Evolutionary conservation across 2,113 vertebrate genomes (phyloP).

Genomic region (Odontesthes bonariensis): DNA sequence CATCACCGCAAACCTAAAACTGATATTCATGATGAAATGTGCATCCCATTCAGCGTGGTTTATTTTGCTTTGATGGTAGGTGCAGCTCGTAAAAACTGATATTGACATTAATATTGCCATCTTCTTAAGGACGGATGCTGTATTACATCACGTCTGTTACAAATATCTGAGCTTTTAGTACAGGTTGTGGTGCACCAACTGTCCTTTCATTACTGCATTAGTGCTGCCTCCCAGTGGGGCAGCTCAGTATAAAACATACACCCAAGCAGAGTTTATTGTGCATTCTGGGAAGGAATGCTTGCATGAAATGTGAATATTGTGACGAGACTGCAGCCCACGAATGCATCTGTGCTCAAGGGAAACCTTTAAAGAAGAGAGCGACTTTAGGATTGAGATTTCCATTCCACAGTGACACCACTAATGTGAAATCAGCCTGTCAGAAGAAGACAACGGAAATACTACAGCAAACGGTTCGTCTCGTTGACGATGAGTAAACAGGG

Average conservation of each 20-base stretch:
- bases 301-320: too few species aligned
- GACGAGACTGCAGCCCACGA: too few species aligned
- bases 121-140: not conserved
- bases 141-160: not conserved
- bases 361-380: too few species aligned
- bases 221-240: slow-evolving; percentile 68
- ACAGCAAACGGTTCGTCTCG: not conserved
- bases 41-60: not conserved
- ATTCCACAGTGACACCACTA: not conserved
- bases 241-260: not conserved
- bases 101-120: not conserved
- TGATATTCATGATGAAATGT: not conserved
- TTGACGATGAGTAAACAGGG: too few species aligned
- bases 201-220: slow-evolving; percentile 20
- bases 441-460: not conserved
- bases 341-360: too few species aligned
- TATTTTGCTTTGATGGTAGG: not conserved
- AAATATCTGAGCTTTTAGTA: not conserved
- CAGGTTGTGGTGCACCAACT: not conserved
- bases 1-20: too few species aligned
- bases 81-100: not conserved
- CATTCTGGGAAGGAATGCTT: too few species aligned
- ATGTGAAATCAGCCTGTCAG: not conserved
- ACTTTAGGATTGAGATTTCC: too few species aligned
- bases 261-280: too few species aligned